Percentiles rank a stretch among this genome's conserved stretches.
phyloP scores from a whole-genome alignment of 2,888 invertebrate species.

The Mesochorus sp. region DNA sequence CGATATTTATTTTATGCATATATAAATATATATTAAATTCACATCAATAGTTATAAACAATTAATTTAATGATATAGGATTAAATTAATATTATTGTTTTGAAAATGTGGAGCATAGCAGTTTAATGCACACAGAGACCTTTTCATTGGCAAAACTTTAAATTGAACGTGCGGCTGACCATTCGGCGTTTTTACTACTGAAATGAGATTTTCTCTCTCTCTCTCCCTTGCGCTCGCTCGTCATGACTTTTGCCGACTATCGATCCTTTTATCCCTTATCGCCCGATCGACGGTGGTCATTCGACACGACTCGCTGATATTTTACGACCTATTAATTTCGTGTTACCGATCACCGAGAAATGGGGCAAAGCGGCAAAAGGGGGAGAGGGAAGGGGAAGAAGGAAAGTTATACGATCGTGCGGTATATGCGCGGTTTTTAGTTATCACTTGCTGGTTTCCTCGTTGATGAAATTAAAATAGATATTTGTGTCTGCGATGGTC shows the following conservation, averaged over 20 bases:
- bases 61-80: too few relatives aligned
- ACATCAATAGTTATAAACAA: too few relatives aligned
- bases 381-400: neutral
- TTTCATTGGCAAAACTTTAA: conserved; percentile 44
- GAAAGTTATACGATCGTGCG: too few relatives aligned
- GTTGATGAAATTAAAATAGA: too few relatives aligned
- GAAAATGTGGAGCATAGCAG: too few relatives aligned
- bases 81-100: too few relatives aligned
- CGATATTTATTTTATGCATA: too few relatives aligned
- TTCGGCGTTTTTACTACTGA: conserved; percentile 55
- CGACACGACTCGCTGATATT: conserved; percentile 49
- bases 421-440: neutral
- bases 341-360: conserved; percentile 43
- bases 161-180: conserved; percentile 50
- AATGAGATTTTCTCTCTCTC: neutral
- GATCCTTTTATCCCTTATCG: conserved; percentile 2
- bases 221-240: neutral
- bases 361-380: conserved; percentile 9
- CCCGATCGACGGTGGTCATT: conserved; percentile 26
- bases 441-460: too few relatives aligned
- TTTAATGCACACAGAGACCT: too few relatives aligned
- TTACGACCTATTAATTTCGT: conserved; percentile 52
- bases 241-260: neutral
- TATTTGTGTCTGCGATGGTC: too few relatives aligned
- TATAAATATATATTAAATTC: too few relatives aligned